Percentiles rank a stretch among this genome's conserved stretches.
phyloP scores from a whole-genome alignment of 2,797 vertebrate species.

The Enteromius treurensis region DNA sequence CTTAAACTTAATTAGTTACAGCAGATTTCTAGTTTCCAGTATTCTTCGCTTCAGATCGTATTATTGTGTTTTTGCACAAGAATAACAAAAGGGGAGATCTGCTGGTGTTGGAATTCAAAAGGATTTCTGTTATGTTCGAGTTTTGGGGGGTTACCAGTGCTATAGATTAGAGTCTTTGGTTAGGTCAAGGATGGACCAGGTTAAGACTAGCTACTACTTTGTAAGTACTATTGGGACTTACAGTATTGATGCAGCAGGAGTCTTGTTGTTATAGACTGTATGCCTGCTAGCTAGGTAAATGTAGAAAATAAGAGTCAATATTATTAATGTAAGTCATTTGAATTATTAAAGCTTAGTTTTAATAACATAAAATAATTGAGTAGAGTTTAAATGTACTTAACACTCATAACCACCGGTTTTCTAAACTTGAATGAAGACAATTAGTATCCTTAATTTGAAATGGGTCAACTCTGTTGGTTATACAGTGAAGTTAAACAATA shows the following conservation, averaged over 20 bases:
- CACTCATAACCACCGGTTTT: not conserved
- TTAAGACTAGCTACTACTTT: not conserved
- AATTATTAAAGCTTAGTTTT: not conserved
- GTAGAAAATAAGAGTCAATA: not conserved
- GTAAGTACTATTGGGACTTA: not conserved
- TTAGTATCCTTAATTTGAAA: not conserved
- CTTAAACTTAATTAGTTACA: not conserved
- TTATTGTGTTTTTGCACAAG: not conserved
- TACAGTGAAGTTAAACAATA: not conserved
- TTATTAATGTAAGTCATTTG: not conserved
- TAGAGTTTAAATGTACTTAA: not conserved
- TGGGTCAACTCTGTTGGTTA: not conserved
- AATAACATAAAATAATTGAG: not conserved
- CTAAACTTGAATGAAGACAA: not conserved
- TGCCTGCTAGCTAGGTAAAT: not conserved
- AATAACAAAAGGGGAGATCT: not conserved
- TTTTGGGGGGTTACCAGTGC: not conserved
- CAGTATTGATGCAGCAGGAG: not conserved
- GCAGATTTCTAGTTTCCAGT: not conserved
- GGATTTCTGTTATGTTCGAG: not conserved
- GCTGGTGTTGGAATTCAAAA: not conserved
- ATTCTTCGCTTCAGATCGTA: not conserved
- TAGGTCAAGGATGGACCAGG: not conserved
- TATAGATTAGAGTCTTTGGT: not conserved
- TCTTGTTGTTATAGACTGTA: not conserved